Percentiles rank a stretch among this genome's conserved stretches.
These are phyloP conservation scores for Pseudolycoriella hygida DNA, from an alignment of 2,888 invertebrate genomes.

Conservation along the genomic window DNA sequence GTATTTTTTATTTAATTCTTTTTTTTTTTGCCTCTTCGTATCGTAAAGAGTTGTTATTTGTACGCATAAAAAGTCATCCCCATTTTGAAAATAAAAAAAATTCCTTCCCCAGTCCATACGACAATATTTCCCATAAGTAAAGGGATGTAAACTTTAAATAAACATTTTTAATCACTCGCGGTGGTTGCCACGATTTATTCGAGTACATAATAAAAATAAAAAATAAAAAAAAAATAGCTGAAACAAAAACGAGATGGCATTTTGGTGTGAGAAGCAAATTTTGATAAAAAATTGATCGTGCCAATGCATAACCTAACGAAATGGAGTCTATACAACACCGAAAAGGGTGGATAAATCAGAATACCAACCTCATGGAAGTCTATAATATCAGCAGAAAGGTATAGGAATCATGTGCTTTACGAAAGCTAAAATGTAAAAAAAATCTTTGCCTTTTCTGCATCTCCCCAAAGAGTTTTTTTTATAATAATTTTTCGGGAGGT, in stretches of 20 bases:
- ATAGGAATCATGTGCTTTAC: no score
- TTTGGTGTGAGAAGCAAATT: constrained; percentile 3
- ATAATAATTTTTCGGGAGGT: no score
- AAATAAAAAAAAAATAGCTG: constrained; percentile 4
- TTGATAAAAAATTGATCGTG: constrained; percentile 10
- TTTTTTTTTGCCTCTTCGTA: neutral
- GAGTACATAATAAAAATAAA: constrained; percentile 6
- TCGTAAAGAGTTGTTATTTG: neutral
- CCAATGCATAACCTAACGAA: constrained; percentile 11
- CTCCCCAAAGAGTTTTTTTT: constrained; percentile 1
- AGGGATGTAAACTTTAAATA: constrained; percentile 15
- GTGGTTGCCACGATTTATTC: constrained; percentile 6
- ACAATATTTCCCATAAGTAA: constrained; percentile 8
- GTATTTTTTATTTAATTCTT: neutral
- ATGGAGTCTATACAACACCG: neutral
- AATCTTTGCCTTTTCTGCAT: neutral
- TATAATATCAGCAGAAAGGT: neutral
- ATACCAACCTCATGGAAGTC: neutral
- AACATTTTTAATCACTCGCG: constrained; percentile 16
- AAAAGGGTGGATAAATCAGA: constrained; percentile 5
- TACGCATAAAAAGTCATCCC: constrained; percentile 7
- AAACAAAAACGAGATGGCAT: constrained; percentile 7
- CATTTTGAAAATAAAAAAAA: constrained; percentile 4
- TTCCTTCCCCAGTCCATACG: neutral
- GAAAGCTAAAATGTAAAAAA: no score